Conservation (phyloP, 2,888 invertebrate genomes). For the Brachylomia viminalis region DNA sequence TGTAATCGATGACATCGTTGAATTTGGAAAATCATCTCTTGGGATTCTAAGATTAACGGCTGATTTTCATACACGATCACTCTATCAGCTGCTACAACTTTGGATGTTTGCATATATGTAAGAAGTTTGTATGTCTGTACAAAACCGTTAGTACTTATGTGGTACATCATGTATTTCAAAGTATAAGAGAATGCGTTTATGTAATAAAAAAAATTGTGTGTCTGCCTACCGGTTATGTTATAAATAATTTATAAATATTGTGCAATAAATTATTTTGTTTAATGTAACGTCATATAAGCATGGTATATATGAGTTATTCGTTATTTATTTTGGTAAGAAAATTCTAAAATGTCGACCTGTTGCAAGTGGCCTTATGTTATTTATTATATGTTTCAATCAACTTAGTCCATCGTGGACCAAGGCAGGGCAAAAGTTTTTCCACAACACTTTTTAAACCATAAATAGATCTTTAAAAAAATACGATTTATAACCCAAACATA, state of each 20-base stretch:
- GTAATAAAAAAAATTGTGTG: slow-evolving; percentile 1
- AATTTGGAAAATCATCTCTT: too few relatives aligned
- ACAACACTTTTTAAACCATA: not conserved
- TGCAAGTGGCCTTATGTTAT: not conserved
- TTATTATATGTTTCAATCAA: not conserved
- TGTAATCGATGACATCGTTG: too few relatives aligned
- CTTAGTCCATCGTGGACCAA: not conserved
- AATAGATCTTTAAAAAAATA: not conserved
- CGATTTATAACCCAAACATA: too few relatives aligned
- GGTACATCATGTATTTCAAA: slow-evolving; percentile 11
- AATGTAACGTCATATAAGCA: slow-evolving; percentile 19
- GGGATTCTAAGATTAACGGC: too few relatives aligned
- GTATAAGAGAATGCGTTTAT: slow-evolving; percentile 4
- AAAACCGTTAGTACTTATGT: not conserved
- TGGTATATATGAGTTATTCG: not conserved
- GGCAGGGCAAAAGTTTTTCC: not conserved
- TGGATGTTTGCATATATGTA: not conserved
- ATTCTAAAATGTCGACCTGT: not conserved
- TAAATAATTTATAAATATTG: slow-evolving; percentile 25
- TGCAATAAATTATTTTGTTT: slow-evolving; percentile 11
- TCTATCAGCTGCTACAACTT: not conserved
- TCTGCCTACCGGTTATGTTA: not conserved
- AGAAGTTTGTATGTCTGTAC: not conserved
- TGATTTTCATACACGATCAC: too few relatives aligned
- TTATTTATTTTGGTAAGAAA: not conserved